Conservation (phyloP, 1,140 invertebrate genomes). For the Neodiprion pinetum region DNA sequence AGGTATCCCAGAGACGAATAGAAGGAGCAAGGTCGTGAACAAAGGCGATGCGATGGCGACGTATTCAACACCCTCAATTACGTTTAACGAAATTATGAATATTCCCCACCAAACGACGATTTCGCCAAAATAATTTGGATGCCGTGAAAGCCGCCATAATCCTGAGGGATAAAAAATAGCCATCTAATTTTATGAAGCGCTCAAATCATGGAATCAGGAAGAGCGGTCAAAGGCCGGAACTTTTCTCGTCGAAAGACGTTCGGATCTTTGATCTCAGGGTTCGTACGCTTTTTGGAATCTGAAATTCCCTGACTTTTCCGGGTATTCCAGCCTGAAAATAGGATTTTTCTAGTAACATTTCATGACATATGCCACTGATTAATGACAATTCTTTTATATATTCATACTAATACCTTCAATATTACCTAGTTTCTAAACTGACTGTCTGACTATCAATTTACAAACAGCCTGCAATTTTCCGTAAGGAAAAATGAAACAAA, state of each 20-base stretch:
- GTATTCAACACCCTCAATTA: constrained; percentile 83
- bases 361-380: too few relatives aligned
- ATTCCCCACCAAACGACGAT: constrained; percentile 94
- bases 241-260: not conserved
- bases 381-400: too few relatives aligned
- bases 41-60: constrained; percentile 86
- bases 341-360: too few relatives aligned
- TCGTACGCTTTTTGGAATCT: not conserved
- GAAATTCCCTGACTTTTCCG: too few relatives aligned
- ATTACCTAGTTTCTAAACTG: too few relatives aligned
- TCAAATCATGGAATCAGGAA: constrained; percentile 20
- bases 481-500: not conserved
- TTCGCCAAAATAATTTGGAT: constrained; percentile 97
- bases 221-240: not conserved
- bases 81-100: constrained; percentile 87
- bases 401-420: too few relatives aligned
- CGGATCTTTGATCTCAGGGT: constrained; percentile 5
- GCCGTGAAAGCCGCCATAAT: constrained; percentile 87
- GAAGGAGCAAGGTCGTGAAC: constrained; percentile 86
- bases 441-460: too few relatives aligned
- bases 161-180: constrained; percentile 63
- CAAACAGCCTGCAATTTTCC: not conserved
- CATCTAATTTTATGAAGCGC: constrained; percentile 11
- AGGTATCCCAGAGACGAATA: constrained; percentile 89
- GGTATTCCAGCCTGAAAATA: too few relatives aligned